These are phyloP conservation scores for Oncorhynchus clarkii DNA, from an alignment of 2,113 vertebrate genomes.

Conservation along the genomic window DNA sequence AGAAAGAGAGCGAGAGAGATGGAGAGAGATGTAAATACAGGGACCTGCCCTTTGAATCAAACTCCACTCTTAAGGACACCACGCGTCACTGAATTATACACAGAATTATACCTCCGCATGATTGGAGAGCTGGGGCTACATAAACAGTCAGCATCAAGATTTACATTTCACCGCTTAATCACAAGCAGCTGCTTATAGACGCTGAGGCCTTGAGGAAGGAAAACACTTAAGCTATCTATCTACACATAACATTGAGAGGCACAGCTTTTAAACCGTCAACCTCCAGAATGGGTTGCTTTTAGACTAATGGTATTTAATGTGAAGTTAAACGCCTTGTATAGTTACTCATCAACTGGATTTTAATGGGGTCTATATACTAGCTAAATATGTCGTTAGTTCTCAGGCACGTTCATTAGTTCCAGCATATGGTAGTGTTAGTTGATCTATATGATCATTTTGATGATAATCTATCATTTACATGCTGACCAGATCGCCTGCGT, in stretches of 20 bases:
- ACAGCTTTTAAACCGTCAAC: conserved; percentile 9
- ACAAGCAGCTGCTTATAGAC: conserved; percentile 78
- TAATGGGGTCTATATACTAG: not conserved
- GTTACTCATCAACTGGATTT: conserved; percentile 7
- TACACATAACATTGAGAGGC: conserved; percentile 43
- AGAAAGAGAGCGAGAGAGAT: conserved; percentile 52
- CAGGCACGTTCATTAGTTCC: not conserved
- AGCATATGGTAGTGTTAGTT: not conserved
- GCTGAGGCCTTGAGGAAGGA: conserved; percentile 48
- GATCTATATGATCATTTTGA: not conserved
- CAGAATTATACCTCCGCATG: conserved; percentile 78
- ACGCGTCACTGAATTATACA: conserved; percentile 77
- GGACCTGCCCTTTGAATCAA: conserved; percentile 77
- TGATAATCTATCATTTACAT: too few species aligned
- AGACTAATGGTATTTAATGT: conserved; percentile 43
- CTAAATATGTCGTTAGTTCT: not conserved
- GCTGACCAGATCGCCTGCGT: too few species aligned
- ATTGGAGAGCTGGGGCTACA: conserved; percentile 78
- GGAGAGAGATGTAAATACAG: conserved; percentile 72
- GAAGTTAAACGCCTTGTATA: conserved; percentile 32
- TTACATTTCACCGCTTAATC: conserved; percentile 79
- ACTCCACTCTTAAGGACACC: conserved; percentile 77
- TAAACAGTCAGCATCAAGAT: conserved; percentile 79
- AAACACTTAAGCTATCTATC: conserved; percentile 54
- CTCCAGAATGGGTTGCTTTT: conserved; percentile 29